Evolutionary conservation across 2,113 vertebrate genomes (phyloP).

Genomic region (Oncorhynchus nerka): DNA sequence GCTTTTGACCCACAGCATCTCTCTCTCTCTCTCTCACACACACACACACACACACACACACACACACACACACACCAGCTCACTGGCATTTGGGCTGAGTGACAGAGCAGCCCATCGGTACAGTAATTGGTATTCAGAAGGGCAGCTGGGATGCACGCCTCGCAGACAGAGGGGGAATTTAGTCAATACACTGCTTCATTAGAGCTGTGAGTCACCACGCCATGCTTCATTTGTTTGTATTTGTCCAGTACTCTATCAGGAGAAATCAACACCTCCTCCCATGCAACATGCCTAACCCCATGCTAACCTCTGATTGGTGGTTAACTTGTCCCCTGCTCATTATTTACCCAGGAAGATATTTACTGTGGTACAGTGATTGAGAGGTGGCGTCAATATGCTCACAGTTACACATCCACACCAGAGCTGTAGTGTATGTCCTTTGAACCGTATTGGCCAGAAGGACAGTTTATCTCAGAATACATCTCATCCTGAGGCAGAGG

Average conservation of each 20-base stretch:
- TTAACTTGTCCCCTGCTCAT: neutral
- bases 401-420: too few species aligned
- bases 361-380: neutral
- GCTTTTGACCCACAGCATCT: too few species aligned
- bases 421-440: neutral
- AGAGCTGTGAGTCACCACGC: conserved; percentile 4
- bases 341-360: neutral
- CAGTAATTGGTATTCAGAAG: conserved; percentile 1
- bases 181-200: conserved; percentile 11
- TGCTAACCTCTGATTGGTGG: neutral
- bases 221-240: conserved; percentile 15
- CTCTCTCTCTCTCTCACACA: too few species aligned
- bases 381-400: neutral
- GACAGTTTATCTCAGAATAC: neutral
- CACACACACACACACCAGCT: neutral
- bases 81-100: conserved; percentile 9
- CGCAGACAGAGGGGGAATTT: conserved; percentile 9
- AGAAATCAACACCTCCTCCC: conserved; percentile 3
- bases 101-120: conserved; percentile 1
- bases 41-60: too few species aligned
- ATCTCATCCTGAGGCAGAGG: too few species aligned
- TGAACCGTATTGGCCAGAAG: neutral
- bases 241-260: conserved; percentile 11
- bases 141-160: conserved; percentile 7
- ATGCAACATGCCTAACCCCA: conserved; percentile 1